These are phyloP conservation scores for Pachyuromys duprasi DNA, from an alignment of 2,797 vertebrate species.

Conservation along the genomic window DNA sequence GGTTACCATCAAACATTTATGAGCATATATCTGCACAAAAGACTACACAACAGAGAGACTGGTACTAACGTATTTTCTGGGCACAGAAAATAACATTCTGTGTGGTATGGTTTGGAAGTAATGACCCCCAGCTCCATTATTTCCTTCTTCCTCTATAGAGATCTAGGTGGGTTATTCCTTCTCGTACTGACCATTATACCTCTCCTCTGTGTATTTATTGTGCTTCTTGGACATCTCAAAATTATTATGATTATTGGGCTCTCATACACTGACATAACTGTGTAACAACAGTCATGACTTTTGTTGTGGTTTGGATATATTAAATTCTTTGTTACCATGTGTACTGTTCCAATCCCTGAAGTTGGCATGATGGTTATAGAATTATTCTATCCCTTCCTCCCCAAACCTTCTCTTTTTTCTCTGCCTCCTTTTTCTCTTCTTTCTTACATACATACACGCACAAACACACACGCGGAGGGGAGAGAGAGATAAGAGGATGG, in stretches of 20 bases:
- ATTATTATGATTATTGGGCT: not conserved
- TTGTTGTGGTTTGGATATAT: not conserved
- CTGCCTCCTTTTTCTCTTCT: not conserved
- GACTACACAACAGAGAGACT: not conserved
- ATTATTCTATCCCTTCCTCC: not conserved
- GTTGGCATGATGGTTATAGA: not conserved
- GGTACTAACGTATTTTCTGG: not conserved
- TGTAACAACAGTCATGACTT: not conserved
- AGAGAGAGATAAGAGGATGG: not conserved
- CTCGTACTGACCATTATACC: not conserved
- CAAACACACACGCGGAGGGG: not conserved
- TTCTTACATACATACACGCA: too few species aligned
- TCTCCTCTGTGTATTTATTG: not conserved
- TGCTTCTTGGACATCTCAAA: not conserved
- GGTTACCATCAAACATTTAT: not conserved
- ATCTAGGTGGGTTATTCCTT: not conserved
- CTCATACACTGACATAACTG: not conserved
- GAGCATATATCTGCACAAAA: not conserved
- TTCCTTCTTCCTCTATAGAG: not conserved
- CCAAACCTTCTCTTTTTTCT: not conserved
- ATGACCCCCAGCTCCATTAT: not conserved
- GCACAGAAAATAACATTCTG: not conserved
- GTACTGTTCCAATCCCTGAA: not conserved
- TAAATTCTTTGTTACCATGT: not conserved
- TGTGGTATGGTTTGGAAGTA: not conserved